Evolutionary conservation across 2,888 invertebrate species (phyloP).

Genomic region (Agrilus mali): DNA sequence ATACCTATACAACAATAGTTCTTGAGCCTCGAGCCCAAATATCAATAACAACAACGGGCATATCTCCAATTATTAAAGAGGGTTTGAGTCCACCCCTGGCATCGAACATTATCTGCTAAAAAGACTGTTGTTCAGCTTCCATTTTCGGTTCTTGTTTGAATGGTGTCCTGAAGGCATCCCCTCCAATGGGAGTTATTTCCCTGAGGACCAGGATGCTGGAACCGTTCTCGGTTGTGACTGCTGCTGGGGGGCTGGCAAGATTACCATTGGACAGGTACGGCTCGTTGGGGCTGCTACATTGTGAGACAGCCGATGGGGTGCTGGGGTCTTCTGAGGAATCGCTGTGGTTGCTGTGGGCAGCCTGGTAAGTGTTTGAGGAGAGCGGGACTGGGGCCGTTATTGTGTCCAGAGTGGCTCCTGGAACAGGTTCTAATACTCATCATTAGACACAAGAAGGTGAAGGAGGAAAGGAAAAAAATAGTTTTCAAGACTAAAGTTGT

Average conservation of each 20-base stretch:
- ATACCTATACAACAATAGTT: no score
- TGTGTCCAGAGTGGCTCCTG: conserved; percentile 36
- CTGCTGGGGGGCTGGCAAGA: conserved; percentile 29
- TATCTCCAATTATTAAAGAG: no score
- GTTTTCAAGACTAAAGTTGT: no score
- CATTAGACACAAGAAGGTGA: no score
- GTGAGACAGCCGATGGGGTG: conserved; percentile 35
- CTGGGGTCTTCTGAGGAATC: conserved; percentile 43
- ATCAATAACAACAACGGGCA: no score
- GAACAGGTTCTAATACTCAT: conserved; percentile 7
- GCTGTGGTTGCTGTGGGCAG: conserved; percentile 30
- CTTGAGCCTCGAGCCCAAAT: no score
- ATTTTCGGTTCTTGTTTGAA: conserved; percentile 44
- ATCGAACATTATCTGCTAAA: conserved; percentile 14
- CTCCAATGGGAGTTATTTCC: conserved; percentile 34
- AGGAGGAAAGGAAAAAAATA: no score
- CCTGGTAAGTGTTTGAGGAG: conserved; percentile 37
- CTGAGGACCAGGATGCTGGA: conserved; percentile 36
- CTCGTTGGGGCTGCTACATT: conserved; percentile 31
- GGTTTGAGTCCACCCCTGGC: no score
- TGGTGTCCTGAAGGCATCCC: conserved; percentile 28
- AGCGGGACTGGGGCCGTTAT: conserved; percentile 24
- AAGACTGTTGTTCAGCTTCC: conserved; percentile 35
- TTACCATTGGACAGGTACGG: conserved; percentile 28
- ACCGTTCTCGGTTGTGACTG: conserved; percentile 18